Conservation (phyloP, 2,113 vertebrate species). For the Otus sunia region DNA sequence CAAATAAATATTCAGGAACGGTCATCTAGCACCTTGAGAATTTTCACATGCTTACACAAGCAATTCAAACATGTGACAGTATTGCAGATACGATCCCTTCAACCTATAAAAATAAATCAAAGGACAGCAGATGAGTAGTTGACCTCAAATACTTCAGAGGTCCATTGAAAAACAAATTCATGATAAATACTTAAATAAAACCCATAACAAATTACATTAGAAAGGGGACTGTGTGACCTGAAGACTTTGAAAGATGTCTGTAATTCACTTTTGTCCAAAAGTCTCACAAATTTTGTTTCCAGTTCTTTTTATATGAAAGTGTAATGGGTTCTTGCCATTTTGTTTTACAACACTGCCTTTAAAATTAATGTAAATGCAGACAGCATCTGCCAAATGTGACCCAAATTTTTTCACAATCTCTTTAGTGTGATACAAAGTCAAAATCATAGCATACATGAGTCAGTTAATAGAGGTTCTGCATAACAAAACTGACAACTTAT, state of each 20-base stretch:
- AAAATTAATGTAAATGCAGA: background rate
- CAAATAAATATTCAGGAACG: background rate
- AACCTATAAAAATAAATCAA: background rate
- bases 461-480: background rate
- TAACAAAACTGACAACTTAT: background rate
- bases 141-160: background rate
- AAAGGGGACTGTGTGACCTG: background rate
- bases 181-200: background rate
- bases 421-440: background rate
- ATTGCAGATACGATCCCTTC: background rate
- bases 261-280: background rate
- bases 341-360: background rate
- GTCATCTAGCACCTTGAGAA: background rate
- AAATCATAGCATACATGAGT: background rate
- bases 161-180: background rate
- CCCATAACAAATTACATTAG: background rate
- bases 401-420: background rate
- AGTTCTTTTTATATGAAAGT: background rate
- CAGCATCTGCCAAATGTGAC: background rate
- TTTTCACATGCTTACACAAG: background rate
- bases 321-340: background rate
- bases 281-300: background rate
- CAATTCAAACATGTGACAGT: rapidly evolving
- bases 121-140: background rate
- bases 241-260: background rate